Percentiles rank a stretch among this genome's conserved stretches.
Conservation (phyloP, 2,797 vertebrate species). For the Trachops cirrhosus region DNA sequence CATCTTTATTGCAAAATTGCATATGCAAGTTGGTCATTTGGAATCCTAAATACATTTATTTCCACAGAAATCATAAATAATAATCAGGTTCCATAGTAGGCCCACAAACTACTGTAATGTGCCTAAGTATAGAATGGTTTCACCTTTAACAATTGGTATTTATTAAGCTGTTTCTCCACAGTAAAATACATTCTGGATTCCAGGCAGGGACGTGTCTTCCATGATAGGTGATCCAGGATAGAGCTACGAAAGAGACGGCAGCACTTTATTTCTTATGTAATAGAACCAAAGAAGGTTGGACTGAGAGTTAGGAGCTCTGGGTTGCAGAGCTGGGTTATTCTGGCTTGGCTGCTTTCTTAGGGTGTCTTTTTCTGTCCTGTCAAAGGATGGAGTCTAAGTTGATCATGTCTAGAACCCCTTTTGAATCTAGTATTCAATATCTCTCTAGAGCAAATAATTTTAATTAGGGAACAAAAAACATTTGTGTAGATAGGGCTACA, state of each 20-base stretch:
- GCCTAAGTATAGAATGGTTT: background rate
- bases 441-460: constrained; percentile 13
- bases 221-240: background rate
- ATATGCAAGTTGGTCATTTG: background rate
- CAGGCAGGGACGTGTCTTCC: background rate
- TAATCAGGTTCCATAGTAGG: background rate
- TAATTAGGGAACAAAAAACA: background rate
- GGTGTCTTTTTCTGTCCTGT: background rate
- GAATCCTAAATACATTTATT: background rate
- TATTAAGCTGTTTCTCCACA: constrained; percentile 24
- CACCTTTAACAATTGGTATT: background rate
- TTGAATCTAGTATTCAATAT: background rate
- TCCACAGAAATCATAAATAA: background rate
- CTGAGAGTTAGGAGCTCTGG: background rate
- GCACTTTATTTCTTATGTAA: background rate
- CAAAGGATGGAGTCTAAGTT: background rate
- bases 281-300: background rate
- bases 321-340: background rate
- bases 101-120: background rate
- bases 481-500: background rate
- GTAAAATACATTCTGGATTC: background rate
- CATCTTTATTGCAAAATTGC: constrained; percentile 39
- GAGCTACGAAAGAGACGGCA: background rate
- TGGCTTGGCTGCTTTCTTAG: background rate
- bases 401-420: background rate